Percentiles rank a stretch among this genome's conserved stretches.
Conservation (phyloP, 2,888 invertebrate species). For the Camponotus fellah region DNA sequence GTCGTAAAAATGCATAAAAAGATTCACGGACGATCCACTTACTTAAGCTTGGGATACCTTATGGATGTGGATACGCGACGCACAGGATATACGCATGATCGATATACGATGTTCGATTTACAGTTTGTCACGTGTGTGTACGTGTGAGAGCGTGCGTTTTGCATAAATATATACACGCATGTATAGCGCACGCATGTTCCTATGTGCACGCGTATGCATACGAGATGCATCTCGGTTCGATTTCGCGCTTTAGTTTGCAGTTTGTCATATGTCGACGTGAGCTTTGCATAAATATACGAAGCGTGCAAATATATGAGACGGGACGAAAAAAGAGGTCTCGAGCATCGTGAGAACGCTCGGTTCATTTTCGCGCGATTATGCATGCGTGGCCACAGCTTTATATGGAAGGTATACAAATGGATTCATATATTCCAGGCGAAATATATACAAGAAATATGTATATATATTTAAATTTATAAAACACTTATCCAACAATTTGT, state of each 20-base stretch:
- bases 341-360: conserved; percentile 20
- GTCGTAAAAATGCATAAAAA: background rate
- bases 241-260: conserved; percentile 27
- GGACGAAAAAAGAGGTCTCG: background rate
- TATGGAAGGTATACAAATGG: background rate
- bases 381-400: conserved; percentile 15
- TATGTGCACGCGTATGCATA: background rate
- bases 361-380: conserved; percentile 38
- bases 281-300: conserved; percentile 39
- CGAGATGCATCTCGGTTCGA: conserved; percentile 1
- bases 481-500: background rate
- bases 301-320: conserved; percentile 15
- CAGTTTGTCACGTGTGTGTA: conserved; percentile 4
- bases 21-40: background rate
- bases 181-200: background rate
- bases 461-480: background rate
- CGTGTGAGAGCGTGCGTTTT: conserved; percentile 8
- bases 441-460: background rate
- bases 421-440: conserved; percentile 10
- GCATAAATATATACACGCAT: conserved; percentile 14
- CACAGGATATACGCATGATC: background rate
- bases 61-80: background rate
- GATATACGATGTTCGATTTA: conserved; percentile 31
- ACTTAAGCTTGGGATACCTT: background rate
- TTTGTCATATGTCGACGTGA: conserved; percentile 30